phyloP scores from a whole-genome alignment of 2,888 invertebrate genomes.

The Bellardia pandia region DNA sequence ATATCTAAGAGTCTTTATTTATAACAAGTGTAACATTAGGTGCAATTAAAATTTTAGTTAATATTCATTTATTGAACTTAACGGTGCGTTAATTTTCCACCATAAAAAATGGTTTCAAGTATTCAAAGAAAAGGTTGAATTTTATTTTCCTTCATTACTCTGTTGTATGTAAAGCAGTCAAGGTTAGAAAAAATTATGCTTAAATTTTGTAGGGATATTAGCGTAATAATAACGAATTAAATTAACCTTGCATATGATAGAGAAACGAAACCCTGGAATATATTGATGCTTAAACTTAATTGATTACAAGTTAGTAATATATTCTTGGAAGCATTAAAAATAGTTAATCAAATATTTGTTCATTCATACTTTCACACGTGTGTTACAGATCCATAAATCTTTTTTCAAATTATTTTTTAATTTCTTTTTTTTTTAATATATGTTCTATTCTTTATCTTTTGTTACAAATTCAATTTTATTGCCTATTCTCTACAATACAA shows the following conservation, averaged over 20 bases:
- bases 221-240: neutral
- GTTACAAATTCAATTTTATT: neutral
- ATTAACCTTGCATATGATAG: neutral
- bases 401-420: neutral
- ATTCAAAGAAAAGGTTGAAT: constrained; percentile 32
- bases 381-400: neutral
- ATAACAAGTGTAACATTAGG: constrained; percentile 25
- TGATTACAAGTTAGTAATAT: no score
- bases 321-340: no score
- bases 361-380: neutral
- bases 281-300: neutral
- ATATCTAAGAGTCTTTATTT: neutral
- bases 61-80: constrained; percentile 62
- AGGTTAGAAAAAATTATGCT: constrained; percentile 58
- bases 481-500: neutral
- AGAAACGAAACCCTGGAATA: neutral
- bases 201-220: constrained; percentile 30
- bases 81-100: constrained; percentile 66
- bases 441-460: neutral
- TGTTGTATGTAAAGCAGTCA: constrained; percentile 23
- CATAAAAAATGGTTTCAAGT: constrained; percentile 50
- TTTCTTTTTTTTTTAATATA: neutral
- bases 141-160: constrained; percentile 24
- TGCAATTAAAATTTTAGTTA: constrained; percentile 42
- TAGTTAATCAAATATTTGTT: no score